Base-by-base conservation (phyloP, 1,140 invertebrate genomes). In the Muscidifurax raptorellus region DNA sequence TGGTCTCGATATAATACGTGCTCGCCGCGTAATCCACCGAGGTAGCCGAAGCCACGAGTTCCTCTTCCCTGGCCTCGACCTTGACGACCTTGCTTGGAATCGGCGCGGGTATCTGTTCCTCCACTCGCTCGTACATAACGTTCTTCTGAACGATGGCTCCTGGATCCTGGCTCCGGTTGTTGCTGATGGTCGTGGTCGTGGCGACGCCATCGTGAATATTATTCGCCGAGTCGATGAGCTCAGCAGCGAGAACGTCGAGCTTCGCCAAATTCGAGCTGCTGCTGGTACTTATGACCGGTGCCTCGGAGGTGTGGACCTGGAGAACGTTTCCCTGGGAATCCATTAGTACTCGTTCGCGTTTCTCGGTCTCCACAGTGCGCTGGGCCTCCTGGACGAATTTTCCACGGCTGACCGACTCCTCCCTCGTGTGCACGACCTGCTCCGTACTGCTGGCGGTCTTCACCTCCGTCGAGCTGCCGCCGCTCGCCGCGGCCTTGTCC, bases 301-400 rank as follows among this genome's bases (percentile, higher is more conserved):
- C 87, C 40, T 83, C 86, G 3, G 9, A 89, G 87, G 1, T 84
- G n/a, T 90, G 88, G 18, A 91, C 88, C 72, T 89, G 87, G 59
- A 92, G 86, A 0, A 92, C 87, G 59, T 92, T 91, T 9, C 92
- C 92, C 74, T 90, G 90, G 0, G 91, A 89, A 52, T 92, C 92
- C 86, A 90, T 88, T 66, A 92, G 79, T 1, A 90, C 36, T n/a
- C 82, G 79, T 32, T 81, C 78, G 30, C 40, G 66, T 32, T 59
- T 67, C 76, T 86, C 76, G n/a, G 25, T 85, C 83, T 87, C 87
- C 82, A 69, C 25, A 13, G 40, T 84, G 1, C 80, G 59, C 64
- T 85, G 80, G 15, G 64, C n/a, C 66, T 85, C 84, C 22, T 66
- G 64, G 7, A 6, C 30, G 67, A 80, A 86, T 79, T 76, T 86